Evolutionary conservation across 2,113 vertebrate species (phyloP).

Genomic region (Merops nubicus): DNA sequence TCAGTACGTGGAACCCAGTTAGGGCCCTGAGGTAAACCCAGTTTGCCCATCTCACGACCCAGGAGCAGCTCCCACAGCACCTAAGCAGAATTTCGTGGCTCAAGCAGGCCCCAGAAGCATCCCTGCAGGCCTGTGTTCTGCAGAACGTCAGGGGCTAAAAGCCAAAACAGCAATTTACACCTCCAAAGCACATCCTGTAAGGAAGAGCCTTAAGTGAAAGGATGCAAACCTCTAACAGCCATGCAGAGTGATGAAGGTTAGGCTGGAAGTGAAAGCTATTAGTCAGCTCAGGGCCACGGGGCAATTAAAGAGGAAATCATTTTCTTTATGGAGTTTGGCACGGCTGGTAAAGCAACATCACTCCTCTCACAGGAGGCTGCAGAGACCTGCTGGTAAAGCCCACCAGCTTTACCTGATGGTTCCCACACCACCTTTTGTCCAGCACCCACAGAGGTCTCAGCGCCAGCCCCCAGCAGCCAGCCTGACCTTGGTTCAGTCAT

Average conservation of each 20-base stretch:
- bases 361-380: neutral
- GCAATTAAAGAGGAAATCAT: neutral
- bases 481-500: too few relatives aligned
- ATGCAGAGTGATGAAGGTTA: neutral
- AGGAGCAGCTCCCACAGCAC: neutral
- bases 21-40: too few relatives aligned
- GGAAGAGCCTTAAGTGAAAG: neutral
- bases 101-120: neutral
- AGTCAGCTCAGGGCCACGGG: neutral
- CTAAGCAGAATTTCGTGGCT: neutral
- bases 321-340: neutral
- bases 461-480: neutral
- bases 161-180: neutral
- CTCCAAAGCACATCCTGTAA: neutral
- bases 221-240: neutral
- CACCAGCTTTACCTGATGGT: neutral
- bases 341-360: neutral
- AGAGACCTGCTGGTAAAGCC: neutral
- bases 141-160: neutral
- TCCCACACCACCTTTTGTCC: neutral
- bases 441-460: neutral
- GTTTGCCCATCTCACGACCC: neutral
- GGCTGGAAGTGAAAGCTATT: neutral
- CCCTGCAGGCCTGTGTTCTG: neutral
- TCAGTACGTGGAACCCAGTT: neutral